A percentile compares a stretch with the other conserved stretches of the same genome.
phyloP scores from a whole-genome alignment of 2,888 invertebrate species.

The Cheilosia variabilis region DNA sequence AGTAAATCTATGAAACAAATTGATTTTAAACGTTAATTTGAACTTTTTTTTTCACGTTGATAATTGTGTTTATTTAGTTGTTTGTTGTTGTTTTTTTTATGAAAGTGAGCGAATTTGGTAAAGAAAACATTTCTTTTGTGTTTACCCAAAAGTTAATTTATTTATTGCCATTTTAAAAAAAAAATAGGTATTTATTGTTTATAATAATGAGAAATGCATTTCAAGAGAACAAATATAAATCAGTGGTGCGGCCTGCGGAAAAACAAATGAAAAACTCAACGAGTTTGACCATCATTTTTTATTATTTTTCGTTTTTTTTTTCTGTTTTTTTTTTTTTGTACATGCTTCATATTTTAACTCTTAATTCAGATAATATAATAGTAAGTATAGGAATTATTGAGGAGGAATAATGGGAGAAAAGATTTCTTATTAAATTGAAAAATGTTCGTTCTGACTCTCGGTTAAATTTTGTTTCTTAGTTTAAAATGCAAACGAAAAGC shows the following conservation, averaged over 20 bases:
- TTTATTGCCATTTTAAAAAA: conserved; percentile 7
- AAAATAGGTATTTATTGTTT: not conserved
- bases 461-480: not conserved
- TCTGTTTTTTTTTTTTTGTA: conserved; percentile 19
- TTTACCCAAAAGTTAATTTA: conserved; percentile 18
- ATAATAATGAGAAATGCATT: conserved; percentile 1
- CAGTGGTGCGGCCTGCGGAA: conserved; percentile 6
- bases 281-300: conserved; percentile 28
- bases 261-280: conserved; percentile 32
- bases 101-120: not conserved
- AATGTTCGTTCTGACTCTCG: conserved; percentile 33
- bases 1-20: conserved; percentile 17
- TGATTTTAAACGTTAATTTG: conserved; percentile 59
- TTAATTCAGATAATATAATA: conserved; percentile 66
- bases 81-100: not conserved
- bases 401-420: conserved; percentile 12
- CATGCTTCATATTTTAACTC: conserved; percentile 65
- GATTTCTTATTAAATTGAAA: conserved; percentile 33
- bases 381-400: conserved; percentile 12
- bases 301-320: conserved; percentile 33
- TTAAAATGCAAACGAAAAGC: conserved; percentile 14
- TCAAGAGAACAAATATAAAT: conserved; percentile 6
- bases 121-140: not conserved
- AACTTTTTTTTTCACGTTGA: conserved; percentile 60
- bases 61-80: conserved; percentile 29